These are phyloP conservation scores for Anseranas semipalmata DNA, from an alignment of 2,113 vertebrate genomes.

Conservation along the genomic window DNA sequence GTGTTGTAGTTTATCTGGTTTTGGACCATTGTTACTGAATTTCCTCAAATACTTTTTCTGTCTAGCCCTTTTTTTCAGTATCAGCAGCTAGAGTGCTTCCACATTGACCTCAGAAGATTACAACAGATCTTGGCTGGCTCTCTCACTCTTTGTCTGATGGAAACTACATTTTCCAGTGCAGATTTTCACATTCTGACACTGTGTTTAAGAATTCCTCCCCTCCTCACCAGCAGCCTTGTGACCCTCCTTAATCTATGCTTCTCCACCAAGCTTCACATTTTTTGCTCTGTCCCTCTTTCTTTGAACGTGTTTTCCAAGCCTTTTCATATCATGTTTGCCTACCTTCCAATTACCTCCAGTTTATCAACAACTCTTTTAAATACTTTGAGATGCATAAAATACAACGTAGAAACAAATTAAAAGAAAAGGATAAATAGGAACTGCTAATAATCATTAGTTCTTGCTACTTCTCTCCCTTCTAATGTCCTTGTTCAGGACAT, in stretches of 20 bases:
- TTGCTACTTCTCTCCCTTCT: neutral
- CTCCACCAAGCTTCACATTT: fast-evolving
- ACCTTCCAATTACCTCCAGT: neutral
- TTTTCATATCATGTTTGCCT: neutral
- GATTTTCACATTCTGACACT: neutral
- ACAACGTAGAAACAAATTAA: neutral
- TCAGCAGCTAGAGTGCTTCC: neutral
- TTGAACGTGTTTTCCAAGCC: neutral
- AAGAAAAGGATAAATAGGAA: neutral
- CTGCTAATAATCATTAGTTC: neutral
- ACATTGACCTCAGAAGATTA: neutral
- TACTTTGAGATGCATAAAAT: neutral
- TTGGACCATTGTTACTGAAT: neutral
- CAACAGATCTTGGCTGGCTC: neutral
- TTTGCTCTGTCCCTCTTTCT: neutral
- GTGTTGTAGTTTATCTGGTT: neutral
- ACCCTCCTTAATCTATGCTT: neutral
- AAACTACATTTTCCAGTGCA: neutral
- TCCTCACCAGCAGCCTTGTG: neutral
- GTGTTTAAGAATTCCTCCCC: neutral
- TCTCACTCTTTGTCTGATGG: neutral
- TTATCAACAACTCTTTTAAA: neutral
- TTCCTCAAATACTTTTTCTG: neutral
- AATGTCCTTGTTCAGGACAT: neutral
- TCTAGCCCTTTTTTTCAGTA: neutral